These are phyloP conservation scores for Cettia cetti DNA, from an alignment of 2,113 vertebrate species.

Conservation along the genomic window DNA sequence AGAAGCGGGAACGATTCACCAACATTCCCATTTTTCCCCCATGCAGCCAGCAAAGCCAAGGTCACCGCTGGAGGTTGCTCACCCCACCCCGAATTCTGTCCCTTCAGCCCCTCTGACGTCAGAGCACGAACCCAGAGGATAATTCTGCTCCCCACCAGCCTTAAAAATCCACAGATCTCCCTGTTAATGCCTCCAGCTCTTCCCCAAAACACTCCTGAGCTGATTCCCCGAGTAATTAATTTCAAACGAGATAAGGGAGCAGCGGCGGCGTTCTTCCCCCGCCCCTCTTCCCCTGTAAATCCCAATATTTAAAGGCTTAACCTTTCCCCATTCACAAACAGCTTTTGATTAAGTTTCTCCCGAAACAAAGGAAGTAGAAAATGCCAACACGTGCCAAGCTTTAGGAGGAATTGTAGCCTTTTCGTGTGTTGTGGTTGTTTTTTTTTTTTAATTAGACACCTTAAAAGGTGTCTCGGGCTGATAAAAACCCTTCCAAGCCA, in stretches of 20 bases:
- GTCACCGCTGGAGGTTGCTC: neutral
- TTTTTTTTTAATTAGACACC: slow-evolving; percentile 1
- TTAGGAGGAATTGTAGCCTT: neutral
- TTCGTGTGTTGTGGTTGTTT: neutral
- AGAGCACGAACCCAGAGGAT: fast-evolving
- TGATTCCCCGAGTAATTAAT: neutral
- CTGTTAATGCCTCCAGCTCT: neutral
- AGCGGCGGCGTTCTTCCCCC: fast-evolving
- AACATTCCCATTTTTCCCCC: neutral
- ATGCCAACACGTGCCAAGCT: neutral
- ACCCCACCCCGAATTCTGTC: fast-evolving
- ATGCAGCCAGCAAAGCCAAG: neutral
- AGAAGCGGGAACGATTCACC: neutral
- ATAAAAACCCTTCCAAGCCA: neutral
- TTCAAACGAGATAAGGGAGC: neutral
- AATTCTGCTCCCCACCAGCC: fast-evolving
- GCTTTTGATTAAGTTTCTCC: neutral
- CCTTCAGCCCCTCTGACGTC: neutral
- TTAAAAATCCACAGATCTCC: neutral
- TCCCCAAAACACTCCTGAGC: neutral
- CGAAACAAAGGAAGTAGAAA: neutral
- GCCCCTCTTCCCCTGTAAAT: neutral
- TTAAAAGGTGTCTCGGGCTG: slow-evolving; percentile 13
- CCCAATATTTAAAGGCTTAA: neutral
- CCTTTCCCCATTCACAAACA: neutral